phyloP scores from a whole-genome alignment of 2,797 vertebrate genomes.

The Chromis chromis region DNA sequence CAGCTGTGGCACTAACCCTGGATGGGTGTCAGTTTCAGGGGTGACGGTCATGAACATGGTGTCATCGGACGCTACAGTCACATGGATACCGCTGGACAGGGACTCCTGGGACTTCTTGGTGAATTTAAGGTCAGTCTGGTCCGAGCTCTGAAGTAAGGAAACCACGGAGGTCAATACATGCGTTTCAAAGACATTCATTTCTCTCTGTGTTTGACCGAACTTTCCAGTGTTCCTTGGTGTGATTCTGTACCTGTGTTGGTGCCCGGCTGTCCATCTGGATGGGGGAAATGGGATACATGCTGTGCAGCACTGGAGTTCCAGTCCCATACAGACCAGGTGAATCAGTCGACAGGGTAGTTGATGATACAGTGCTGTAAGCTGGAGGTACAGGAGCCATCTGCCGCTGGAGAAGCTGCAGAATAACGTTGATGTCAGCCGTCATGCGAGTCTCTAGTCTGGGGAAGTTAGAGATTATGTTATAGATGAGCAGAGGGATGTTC shows the following conservation, averaged over 20 bases:
- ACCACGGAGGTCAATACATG: not conserved
- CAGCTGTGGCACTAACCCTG: constrained; percentile 28
- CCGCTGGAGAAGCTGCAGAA: constrained; percentile 94
- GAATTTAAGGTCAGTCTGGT: constrained; percentile 65
- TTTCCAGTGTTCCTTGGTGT: not conserved
- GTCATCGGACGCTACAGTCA: constrained; percentile 74
- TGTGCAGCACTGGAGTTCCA: constrained; percentile 78
- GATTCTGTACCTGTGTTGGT: constrained; percentile 70
- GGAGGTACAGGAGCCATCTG: constrained; percentile 89
- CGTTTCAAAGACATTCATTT: not conserved
- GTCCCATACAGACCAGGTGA: constrained; percentile 82
- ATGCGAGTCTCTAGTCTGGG: constrained; percentile 92
- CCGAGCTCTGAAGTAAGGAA: not conserved
- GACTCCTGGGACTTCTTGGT: constrained; percentile 82
- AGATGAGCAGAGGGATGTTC: not conserved
- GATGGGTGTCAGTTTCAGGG: constrained; percentile 75
- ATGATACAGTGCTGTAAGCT: constrained; percentile 88
- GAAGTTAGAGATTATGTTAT: constrained; percentile 1
- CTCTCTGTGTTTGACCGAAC: not conserved
- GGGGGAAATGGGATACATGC: constrained; percentile 71
- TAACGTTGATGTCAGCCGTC: constrained; percentile 91
- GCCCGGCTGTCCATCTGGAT: constrained; percentile 69
- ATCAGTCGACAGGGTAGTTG: constrained; percentile 78
- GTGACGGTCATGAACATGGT: constrained; percentile 61
- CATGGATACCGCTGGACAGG: constrained; percentile 78